These are phyloP conservation scores for Spondyliosoma cantharus DNA, from an alignment of 2,797 vertebrate species.

Conservation along the genomic window DNA sequence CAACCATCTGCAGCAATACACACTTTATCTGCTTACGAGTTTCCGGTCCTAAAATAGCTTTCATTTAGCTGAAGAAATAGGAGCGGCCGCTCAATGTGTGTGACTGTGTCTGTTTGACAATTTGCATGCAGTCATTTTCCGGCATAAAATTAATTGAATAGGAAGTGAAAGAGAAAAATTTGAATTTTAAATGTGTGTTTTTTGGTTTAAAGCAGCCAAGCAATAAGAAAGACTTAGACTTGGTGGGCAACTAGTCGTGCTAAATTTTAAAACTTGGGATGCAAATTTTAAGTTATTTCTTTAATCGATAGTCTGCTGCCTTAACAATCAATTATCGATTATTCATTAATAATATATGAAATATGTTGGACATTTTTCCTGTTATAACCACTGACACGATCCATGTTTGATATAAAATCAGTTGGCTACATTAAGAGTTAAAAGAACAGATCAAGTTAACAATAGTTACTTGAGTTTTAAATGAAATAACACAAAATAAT, in stretches of 20 bases:
- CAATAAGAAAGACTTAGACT: background rate
- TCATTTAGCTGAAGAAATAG: conserved; percentile 26
- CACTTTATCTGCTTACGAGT: conserved; percentile 49
- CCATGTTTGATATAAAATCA: too few species aligned
- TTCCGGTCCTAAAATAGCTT: conserved; percentile 46
- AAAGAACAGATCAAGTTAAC: too few species aligned
- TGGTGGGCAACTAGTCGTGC: background rate
- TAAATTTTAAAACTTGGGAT: too few species aligned
- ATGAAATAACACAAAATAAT: too few species aligned
- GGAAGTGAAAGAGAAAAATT: background rate
- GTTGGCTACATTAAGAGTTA: too few species aligned
- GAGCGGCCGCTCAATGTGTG: conserved; percentile 17
- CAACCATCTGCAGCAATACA: conserved; percentile 81
- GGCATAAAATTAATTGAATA: background rate
- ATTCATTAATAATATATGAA: too few species aligned
- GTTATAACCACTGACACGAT: too few species aligned
- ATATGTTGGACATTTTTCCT: too few species aligned
- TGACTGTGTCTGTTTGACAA: conserved; percentile 17
- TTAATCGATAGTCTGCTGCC: too few species aligned
- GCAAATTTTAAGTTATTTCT: too few species aligned
- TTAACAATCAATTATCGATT: too few species aligned
- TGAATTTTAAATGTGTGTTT: background rate
- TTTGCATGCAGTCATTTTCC: background rate
- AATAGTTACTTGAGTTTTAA: too few species aligned
- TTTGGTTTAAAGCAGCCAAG: conserved; percentile 1